Percentiles rank a stretch among this genome's conserved stretches.
Conservation (phyloP, 2,113 vertebrate species). For the Daboia siamensis region DNA sequence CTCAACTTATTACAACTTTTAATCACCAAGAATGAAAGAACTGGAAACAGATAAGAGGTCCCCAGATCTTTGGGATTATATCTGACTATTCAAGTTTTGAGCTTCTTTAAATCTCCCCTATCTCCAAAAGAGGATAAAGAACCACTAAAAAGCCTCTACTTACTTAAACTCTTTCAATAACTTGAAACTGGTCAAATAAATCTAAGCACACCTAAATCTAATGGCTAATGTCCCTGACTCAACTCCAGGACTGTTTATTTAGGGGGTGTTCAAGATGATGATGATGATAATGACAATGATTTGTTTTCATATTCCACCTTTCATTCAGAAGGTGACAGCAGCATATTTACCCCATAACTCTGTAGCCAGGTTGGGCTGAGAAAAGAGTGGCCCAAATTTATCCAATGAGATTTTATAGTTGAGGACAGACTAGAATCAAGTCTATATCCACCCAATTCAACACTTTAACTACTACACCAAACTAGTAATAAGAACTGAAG, state of each 20-base stretch:
- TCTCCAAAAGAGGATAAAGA: not conserved
- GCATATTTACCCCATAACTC: not conserved
- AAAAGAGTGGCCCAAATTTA: not conserved
- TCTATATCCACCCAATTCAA: not conserved
- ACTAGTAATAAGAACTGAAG: not conserved
- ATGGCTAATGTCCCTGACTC: not conserved
- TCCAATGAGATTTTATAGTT: not conserved
- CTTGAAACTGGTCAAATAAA: not conserved
- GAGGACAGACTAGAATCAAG: not conserved
- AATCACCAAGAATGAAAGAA: not conserved
- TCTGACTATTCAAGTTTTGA: not conserved
- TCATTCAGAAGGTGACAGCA: not conserved
- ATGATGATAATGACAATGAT: not conserved
- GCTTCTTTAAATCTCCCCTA: not conserved
- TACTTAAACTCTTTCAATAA: not conserved
- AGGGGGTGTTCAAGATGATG: not conserved
- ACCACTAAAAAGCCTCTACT: not conserved
- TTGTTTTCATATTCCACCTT: not conserved
- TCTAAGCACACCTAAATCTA: not conserved
- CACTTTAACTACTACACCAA: not conserved
- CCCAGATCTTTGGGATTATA: not conserved
- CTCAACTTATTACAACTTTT: not conserved
- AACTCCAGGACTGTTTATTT: not conserved
- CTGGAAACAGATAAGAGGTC: constrained; percentile 10
- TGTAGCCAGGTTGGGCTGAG: not conserved